Base-by-base conservation (phyloP, 2,113 vertebrate species). In the Apodemus speciosus region DNA sequence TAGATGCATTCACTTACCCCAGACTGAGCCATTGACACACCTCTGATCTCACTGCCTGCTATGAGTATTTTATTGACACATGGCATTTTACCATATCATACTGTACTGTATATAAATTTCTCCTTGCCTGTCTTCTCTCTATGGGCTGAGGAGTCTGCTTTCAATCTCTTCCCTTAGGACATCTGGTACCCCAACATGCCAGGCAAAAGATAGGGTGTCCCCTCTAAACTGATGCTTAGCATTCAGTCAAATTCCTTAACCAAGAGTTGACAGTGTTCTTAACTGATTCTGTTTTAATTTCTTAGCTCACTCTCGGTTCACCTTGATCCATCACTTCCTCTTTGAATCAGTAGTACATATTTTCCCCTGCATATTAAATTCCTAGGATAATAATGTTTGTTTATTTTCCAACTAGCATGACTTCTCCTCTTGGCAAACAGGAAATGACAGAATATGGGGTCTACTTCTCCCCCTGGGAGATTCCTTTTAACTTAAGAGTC, bases 401-500 rank as follows among this genome's bases (percentile, higher is more conserved):
- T 68, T 49, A 11, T 46, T 25, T 69, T 68, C 14, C 27, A 38
- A 53, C 10, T 68, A 23, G 2, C n/a, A 14, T 9, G 4, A 51
- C 60, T 66, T 7, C 73, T 96, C 73, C 30, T 35, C 14, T 58
- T 86, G 46, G 35, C 49, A 91, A 95, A 85, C 7, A 95, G 96
- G 35, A 95, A 68, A 76, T 92, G 91, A 91, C 81, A 93, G 94
- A 46, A 51, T 46, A 66, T 75, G 5, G 92, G 94, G 97, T 92
- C 58, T 18, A 35, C 77, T 94, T 14, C 9, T 81, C 94, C 88
- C 79, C 90, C 71, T 32, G 49, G 87, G 85, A 96, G 91, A 69
- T 81, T 94, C 49, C 89, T 66, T 96, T 97, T 93, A 89, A 4
- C 62, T 83, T 92, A 27, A 27, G 56, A 96, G 66, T 90, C 90